phyloP scores from a whole-genome alignment of 1,140 invertebrate species.

The Branchinecta lynchi region DNA sequence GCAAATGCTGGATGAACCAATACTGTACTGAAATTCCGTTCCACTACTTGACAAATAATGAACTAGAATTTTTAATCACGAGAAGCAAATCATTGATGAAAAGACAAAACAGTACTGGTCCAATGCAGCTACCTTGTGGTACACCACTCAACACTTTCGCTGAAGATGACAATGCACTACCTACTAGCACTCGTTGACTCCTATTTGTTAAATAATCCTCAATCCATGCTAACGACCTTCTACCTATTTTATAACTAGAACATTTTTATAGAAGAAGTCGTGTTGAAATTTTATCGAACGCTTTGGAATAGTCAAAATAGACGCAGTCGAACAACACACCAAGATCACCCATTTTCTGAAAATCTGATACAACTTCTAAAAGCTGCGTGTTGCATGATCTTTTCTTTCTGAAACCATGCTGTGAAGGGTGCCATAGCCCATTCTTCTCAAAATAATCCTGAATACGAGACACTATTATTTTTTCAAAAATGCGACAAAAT shows the following conservation, averaged over 20 bases:
- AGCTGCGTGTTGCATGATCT: background rate
- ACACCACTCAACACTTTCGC: background rate
- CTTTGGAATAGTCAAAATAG: background rate
- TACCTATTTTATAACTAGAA: background rate
- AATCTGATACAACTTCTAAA: background rate
- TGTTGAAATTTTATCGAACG: background rate
- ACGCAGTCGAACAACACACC: background rate
- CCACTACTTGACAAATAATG: no score
- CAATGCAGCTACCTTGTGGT: background rate
- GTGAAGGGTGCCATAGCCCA: background rate
- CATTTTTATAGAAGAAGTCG: background rate
- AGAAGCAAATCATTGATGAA: background rate
- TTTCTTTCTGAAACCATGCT: background rate
- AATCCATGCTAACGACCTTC: background rate
- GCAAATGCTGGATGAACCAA: no score
- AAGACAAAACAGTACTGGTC: background rate
- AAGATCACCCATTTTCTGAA: background rate
- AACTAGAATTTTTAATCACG: background rate
- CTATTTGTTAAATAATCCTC: background rate
- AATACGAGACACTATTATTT: background rate
- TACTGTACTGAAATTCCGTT: no score
- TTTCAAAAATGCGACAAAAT: background rate
- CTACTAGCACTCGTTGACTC: background rate
- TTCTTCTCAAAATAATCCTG: conserved; percentile 1
- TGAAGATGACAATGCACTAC: background rate